phyloP scores from a whole-genome alignment of 2,113 vertebrate species.

The Corvus hawaiiensis region DNA sequence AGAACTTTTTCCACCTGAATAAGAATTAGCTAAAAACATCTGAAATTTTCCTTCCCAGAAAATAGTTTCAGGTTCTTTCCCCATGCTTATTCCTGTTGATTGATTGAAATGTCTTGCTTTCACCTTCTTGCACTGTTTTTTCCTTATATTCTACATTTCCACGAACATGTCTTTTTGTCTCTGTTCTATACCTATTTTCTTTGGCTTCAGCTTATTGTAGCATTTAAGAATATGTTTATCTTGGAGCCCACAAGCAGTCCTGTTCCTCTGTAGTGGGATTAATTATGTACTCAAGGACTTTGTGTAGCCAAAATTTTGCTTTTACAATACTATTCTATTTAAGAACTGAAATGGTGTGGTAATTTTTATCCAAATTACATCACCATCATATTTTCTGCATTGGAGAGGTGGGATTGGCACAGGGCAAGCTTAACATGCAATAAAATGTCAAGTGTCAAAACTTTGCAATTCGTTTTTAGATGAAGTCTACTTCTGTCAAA shows the following conservation, averaged over 20 bases:
- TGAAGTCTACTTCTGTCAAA: neutral
- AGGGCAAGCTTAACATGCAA: neutral
- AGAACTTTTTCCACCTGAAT: neutral
- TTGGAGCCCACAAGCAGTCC: neutral
- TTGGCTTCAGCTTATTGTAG: neutral
- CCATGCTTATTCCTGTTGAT: neutral
- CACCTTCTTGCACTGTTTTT: neutral
- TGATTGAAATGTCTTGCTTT: neutral
- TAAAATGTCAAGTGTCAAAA: neutral
- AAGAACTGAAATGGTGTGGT: neutral
- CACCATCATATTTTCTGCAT: neutral
- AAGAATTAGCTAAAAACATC: neutral
- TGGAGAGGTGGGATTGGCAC: neutral
- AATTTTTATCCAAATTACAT: neutral
- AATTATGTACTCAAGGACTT: neutral
- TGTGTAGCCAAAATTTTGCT: neutral
- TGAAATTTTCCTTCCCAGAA: neutral
- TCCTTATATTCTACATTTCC: neutral
- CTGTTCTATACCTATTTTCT: neutral
- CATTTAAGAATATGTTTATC: neutral
- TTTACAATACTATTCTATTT: neutral
- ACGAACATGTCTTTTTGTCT: neutral
- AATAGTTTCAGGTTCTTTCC: neutral
- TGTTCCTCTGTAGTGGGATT: neutral
- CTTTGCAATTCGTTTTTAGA: neutral